Evolutionary conservation across 1,140 invertebrate species (phyloP).

Genomic region (Chymomyza costata): DNA sequence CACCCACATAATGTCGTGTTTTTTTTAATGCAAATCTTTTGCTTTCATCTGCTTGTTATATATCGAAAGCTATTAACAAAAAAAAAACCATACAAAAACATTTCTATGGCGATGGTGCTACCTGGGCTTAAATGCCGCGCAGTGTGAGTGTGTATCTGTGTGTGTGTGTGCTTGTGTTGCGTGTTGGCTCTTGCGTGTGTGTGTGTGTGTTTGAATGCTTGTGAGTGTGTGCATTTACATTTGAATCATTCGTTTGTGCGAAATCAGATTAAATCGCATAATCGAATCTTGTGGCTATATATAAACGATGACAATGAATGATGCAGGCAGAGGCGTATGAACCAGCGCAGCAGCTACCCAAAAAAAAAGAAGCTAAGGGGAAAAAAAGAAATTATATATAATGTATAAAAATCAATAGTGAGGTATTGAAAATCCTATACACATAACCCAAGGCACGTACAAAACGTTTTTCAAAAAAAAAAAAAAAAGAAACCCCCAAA

Average conservation of each 20-base stretch:
- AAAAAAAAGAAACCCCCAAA: constrained; percentile 20
- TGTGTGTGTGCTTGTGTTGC: constrained; percentile 7
- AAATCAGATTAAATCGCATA: constrained; percentile 73
- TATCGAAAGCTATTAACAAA: constrained; percentile 67
- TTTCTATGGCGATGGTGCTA: constrained; percentile 54
- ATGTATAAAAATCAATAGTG: constrained; percentile 70
- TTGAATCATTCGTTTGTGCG: constrained; percentile 73
- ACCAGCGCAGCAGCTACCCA: constrained; percentile 27
- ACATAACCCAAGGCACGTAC: constrained; percentile 66
- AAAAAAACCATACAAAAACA: constrained; percentile 23
- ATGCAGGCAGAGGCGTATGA: constrained; percentile 50
- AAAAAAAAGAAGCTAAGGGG: constrained; percentile 17
- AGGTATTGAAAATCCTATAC: constrained; percentile 69
- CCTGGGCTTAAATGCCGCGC: not conserved
- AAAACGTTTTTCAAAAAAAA: constrained; percentile 52
- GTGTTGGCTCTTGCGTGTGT: constrained; percentile 15
- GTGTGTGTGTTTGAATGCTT: constrained; percentile 28
- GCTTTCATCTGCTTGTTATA: constrained; percentile 72
- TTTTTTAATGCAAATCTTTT: constrained; percentile 71
- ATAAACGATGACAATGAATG: constrained; percentile 65
- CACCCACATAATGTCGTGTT: constrained; percentile 27
- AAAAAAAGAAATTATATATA: constrained; percentile 59
- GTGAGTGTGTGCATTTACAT: constrained; percentile 62
- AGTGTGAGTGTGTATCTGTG: constrained; percentile 7
- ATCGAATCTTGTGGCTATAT: constrained; percentile 67